A percentile compares a stretch with the other conserved stretches of the same genome.
phyloP scores from a whole-genome alignment of 2,797 vertebrate genomes.

The Artibeus lituratus region DNA sequence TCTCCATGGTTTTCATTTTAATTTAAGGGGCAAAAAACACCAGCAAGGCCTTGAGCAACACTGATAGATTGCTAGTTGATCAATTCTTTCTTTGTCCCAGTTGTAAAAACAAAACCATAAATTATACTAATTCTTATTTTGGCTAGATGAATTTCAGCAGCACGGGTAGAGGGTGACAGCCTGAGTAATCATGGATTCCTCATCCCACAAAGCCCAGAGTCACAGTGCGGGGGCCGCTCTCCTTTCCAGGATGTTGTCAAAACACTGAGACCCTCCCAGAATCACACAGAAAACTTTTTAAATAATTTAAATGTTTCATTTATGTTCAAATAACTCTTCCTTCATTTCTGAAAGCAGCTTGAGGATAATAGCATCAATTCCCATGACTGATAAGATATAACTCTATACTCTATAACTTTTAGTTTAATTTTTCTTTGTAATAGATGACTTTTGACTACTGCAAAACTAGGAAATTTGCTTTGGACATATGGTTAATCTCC shows the following conservation, averaged over 20 bases:
- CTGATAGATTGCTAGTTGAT: slow-evolving; percentile 40
- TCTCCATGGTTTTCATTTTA: slow-evolving; percentile 56
- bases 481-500: neutral
- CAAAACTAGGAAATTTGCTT: slow-evolving; percentile 21
- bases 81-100: slow-evolving; percentile 45
- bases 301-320: slow-evolving; percentile 54
- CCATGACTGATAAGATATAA: neutral
- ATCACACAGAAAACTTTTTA: slow-evolving; percentile 41
- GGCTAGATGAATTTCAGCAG: slow-evolving; percentile 50
- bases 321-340: slow-evolving; percentile 19
- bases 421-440: slow-evolving; percentile 33
- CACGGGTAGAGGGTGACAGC: slow-evolving; percentile 31
- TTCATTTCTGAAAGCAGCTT: slow-evolving; percentile 9
- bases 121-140: slow-evolving; percentile 65
- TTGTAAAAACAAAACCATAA: slow-evolving; percentile 68
- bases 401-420: neutral
- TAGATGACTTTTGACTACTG: neutral
- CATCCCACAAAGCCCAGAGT: neutral
- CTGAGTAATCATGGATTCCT: slow-evolving; percentile 34
- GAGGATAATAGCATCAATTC: slow-evolving; percentile 46
- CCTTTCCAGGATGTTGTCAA: neutral
- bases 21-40: slow-evolving; percentile 23
- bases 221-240: neutral
- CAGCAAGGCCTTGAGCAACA: slow-evolving; percentile 44
- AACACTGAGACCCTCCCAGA: neutral